A percentile compares a stretch with the other conserved stretches of the same genome.
Evolutionary conservation across 1,140 invertebrate species (phyloP).

Genomic region (Cheumatopsyche charites): DNA sequence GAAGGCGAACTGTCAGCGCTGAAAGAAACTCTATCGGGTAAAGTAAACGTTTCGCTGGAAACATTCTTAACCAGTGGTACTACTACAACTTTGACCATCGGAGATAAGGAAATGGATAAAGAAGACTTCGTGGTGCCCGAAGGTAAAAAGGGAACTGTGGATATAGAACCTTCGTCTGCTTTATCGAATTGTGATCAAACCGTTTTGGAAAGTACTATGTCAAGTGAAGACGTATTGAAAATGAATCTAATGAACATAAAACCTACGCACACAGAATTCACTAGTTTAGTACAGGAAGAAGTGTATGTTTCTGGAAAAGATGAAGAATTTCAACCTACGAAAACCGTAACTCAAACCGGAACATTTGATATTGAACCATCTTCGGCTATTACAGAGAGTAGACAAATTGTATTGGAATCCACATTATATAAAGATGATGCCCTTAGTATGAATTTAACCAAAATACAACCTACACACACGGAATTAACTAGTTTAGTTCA

Average conservation of each 20-base stretch:
- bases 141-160: slow-evolving; percentile 6
- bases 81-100: slow-evolving; percentile 30
- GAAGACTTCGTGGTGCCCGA: slow-evolving; percentile 50
- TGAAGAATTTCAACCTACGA: slow-evolving; percentile 26
- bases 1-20: slow-evolving; percentile 24
- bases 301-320: slow-evolving; percentile 8
- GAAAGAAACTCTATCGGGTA: background rate
- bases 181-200: slow-evolving; percentile 27
- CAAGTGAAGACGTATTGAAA: background rate
- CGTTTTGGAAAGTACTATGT: slow-evolving; percentile 27
- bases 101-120: slow-evolving; percentile 38
- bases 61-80: slow-evolving; percentile 27
- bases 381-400: slow-evolving; percentile 25
- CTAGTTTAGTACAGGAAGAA: slow-evolving; percentile 40
- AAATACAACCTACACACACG: slow-evolving; percentile 34
- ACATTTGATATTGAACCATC: slow-evolving; percentile 35
- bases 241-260: slow-evolving; percentile 7
- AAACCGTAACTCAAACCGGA: background rate
- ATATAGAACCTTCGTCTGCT: slow-evolving; percentile 31
- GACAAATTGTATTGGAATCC: slow-evolving; percentile 37
- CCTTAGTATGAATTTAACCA: background rate
- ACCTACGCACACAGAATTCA: slow-evolving; percentile 29
- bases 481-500: slow-evolving; percentile 37
- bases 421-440: slow-evolving; percentile 5
- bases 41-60: slow-evolving; percentile 34